Base-by-base conservation (phyloP, 1,140 invertebrate species). In the Bombus superbus region DNA sequence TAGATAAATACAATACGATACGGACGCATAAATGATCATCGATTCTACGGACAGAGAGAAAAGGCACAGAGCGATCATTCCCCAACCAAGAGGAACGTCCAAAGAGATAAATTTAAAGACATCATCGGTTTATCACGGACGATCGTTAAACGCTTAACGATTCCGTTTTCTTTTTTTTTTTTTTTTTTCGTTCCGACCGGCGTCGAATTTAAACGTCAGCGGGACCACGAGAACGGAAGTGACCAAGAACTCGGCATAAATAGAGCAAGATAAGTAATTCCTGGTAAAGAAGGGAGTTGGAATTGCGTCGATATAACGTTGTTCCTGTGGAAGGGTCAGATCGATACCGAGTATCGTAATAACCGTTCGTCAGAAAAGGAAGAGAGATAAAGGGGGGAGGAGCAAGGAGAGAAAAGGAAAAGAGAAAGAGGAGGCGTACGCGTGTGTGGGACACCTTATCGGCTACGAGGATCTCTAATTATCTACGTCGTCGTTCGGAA, bases 391-490 rank as follows among this genome's bases (percentile, higher is more conserved):
- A 5, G 38, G 32, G 22, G 1, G 32, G 74, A 25, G 8, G 32
- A 32, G 40, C 0, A 8, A 18, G 32, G n/a, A 40, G 11, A 5
- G 38, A 35, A 80, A 47, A 11, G 15, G 38, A 35, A 80, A 38
- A 40, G 13, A 35, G 1, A 47, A 47, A 69, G 35, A 11, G 35
- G 13, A 28, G 13, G 2, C 32, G 53, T 28, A n/a, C 35, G 44
- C 77, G 83, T 80, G 83, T 68, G 62, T 28, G 44, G 53, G 78
- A 74, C 69, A 35, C 25, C 44, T 82, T 86, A 86, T 86, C 80
- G 57, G 18, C 47, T n/a, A 69, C 38, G 57, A 72, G 74, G 59
- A 82, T 90, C 86, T 87, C 81, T 86, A 92, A 92, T 92, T 92
- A 91, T 87, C 73, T 78, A 71, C 42, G 68, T 83, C 35, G 78